A percentile compares a stretch with the other conserved stretches of the same genome.
phyloP scores from a whole-genome alignment of 2,888 invertebrate genomes.

The Allolobophora icterica region DNA sequence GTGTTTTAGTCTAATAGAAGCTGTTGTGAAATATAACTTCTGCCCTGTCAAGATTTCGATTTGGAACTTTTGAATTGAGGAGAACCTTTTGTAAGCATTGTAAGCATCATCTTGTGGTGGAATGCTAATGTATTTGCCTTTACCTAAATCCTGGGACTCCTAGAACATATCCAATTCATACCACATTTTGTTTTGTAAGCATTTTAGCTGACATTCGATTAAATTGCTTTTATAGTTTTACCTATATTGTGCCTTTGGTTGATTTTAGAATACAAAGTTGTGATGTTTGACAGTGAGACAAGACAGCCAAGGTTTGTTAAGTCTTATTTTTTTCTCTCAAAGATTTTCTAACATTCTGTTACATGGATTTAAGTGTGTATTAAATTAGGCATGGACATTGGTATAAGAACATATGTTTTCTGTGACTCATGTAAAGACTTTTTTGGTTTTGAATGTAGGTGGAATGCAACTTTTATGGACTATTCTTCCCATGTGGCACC shows the following conservation, averaged over 20 bases:
- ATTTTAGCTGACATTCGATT: not conserved
- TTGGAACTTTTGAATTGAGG: no score
- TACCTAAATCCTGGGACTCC: no score
- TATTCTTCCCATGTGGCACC: slow-evolving; percentile 79
- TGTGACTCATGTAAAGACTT: not conserved
- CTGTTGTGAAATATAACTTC: no score
- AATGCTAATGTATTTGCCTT: no score
- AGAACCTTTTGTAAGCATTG: no score
- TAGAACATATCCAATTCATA: no score
- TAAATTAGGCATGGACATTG: not conserved
- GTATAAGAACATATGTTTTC: not conserved
- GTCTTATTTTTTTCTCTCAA: not conserved
- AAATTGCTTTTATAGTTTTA: not conserved
- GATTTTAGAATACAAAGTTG: slow-evolving; percentile 79
- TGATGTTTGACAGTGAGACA: slow-evolving; percentile 86
- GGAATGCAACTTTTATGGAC: slow-evolving; percentile 97
- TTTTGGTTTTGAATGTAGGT: slow-evolving; percentile 66
- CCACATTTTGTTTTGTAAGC: not conserved
- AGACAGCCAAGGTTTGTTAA: slow-evolving; percentile 70
- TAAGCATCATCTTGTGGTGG: no score
- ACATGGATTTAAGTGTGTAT: not conserved
- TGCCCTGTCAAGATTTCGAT: no score
- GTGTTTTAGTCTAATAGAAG: not conserved
- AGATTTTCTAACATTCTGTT: not conserved
- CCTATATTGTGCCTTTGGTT: not conserved